These are phyloP conservation scores for Sesamia inferens DNA, from an alignment of 2,888 invertebrate genomes.

Conservation along the genomic window DNA sequence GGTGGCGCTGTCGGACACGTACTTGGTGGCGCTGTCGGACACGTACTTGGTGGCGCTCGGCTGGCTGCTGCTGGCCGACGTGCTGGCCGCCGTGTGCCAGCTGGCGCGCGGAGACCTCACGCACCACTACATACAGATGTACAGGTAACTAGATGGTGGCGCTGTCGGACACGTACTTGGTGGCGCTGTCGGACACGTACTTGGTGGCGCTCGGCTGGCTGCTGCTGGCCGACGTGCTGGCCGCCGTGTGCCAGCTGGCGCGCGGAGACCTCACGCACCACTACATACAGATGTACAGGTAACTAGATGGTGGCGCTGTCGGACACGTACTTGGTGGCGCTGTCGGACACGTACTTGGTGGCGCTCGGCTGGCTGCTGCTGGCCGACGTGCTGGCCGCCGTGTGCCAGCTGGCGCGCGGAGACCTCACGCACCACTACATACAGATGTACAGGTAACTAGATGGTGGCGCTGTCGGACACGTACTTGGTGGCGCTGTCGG, in stretches of 20 bases:
- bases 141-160: constrained; percentile 74
- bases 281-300: constrained; percentile 91
- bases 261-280: constrained; percentile 93
- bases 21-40: constrained; percentile 90
- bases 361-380: constrained; percentile 93
- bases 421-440: constrained; percentile 94
- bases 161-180: constrained; percentile 89
- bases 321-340: constrained; percentile 89
- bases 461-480: constrained; percentile 76
- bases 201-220: constrained; percentile 92
- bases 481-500: constrained; percentile 90
- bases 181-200: constrained; percentile 90
- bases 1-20: constrained; percentile 83
- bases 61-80: constrained; percentile 93
- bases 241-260: constrained; percentile 91
- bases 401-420: constrained; percentile 92
- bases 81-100: constrained; percentile 91
- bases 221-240: constrained; percentile 92
- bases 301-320: background rate
- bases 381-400: constrained; percentile 92
- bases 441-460: constrained; percentile 83
- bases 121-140: constrained; percentile 92
- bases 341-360: constrained; percentile 90
- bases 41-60: constrained; percentile 91
- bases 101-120: constrained; percentile 92